Evolutionary conservation across 2,113 vertebrate species (phyloP), one percentile per base, ranked within the genome.

Genomic region (Machaerirhynchus nigripectus): DNA sequence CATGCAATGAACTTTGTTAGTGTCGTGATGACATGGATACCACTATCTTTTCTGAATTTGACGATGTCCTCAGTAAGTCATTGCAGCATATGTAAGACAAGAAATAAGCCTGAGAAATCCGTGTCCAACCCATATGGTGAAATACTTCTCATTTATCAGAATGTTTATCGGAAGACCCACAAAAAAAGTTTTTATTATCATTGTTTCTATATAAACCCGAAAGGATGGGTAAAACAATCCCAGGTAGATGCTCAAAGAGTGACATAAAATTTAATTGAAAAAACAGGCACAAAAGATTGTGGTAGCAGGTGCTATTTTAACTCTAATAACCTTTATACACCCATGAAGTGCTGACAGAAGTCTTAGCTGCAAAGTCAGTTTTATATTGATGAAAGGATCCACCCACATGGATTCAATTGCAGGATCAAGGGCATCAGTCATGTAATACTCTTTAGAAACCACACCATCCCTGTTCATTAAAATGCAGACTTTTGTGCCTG

Each of bases 321-420:
- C 64, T 92, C 59, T 81, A 92, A 89, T 84, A 95, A 89, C 42
- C 78, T 94, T 76, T 77, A 94, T 31, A 69, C 35, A 95, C 94
- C 93, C 88, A 91, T 11, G 70, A 94, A 91, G 87, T 89, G 94
- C 87, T 96, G 90, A 96, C 67, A 90, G 94, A 96, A 94, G 67
- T 13, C 74, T 90, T 50, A 77, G 74, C 68, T 67, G 47, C 71
- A 83, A 80, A 95, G 67, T 77, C 85, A 94, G 63, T 33, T 93
- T 89, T 93, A 24, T 88, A 8, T 22, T 90, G 91, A 94, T 92
- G 85, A 94, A 96, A 97, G 89, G 87, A 93, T 93, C 87, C 94
- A 94, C 92, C 79, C 95, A 93, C 93, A 96, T 91, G 96, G 92
- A 96, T 94, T 90, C 95, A 97, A 97, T 96, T 95, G 93, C 78